Conservation (phyloP, 2,797 vertebrate genomes). For the Liparis tanakae region DNA sequence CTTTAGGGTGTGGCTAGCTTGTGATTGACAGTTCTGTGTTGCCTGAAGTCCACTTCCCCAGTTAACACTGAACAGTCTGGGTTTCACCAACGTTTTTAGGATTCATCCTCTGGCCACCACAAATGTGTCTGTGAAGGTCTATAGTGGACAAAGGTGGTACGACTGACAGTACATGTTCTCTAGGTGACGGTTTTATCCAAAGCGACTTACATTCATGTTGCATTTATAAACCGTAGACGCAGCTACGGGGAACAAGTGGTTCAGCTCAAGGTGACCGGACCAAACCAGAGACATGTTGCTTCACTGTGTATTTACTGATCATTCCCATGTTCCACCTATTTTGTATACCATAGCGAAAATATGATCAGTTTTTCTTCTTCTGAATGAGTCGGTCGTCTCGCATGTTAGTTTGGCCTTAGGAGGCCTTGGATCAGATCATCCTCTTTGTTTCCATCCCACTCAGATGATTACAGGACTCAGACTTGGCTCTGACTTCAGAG, state of each 20-base stretch:
- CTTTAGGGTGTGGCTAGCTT: background rate
- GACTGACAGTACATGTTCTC: background rate
- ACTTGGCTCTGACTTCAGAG: conserved; percentile 5
- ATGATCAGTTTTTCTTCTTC: background rate
- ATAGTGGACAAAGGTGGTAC: background rate
- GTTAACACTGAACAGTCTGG: background rate
- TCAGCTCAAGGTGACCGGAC: background rate
- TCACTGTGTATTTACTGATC: background rate
- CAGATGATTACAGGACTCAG: background rate
- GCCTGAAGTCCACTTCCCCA: background rate
- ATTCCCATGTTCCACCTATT: background rate
- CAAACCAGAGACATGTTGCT: background rate
- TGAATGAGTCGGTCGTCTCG: background rate
- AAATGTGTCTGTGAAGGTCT: background rate
- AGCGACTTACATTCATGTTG: no score
- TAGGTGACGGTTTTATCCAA: no score
- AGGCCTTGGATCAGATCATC: background rate
- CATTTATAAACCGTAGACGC: no score
- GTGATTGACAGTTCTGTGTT: no score
- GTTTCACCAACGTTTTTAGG: background rate
- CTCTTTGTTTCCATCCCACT: background rate
- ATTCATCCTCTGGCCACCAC: background rate
- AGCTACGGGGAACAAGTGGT: no score
- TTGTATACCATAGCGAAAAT: background rate
- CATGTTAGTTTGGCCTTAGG: background rate